phyloP scores from a whole-genome alignment of 2,113 vertebrate genomes.

The Menidia beryllina region DNA sequence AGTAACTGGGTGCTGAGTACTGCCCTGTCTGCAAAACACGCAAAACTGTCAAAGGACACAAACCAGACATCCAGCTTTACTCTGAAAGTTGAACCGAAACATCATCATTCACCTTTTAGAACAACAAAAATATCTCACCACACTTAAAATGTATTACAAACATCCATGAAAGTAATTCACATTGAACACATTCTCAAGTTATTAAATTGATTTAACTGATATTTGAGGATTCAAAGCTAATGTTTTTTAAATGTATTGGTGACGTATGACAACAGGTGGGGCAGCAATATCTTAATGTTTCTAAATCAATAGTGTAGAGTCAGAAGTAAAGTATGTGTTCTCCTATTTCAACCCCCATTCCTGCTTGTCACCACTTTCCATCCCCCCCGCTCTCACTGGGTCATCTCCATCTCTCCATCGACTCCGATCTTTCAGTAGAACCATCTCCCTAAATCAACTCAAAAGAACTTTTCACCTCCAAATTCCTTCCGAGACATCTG shows the following conservation, averaged over 20 bases:
- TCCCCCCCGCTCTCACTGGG: slow-evolving; percentile 44
- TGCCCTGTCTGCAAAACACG: no score
- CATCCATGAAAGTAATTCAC: no score
- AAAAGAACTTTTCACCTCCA: slow-evolving; percentile 73
- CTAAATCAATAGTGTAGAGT: slow-evolving; percentile 32
- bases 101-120: no score
- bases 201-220: background rate
- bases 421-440: slow-evolving; percentile 68
- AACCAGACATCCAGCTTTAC: no score
- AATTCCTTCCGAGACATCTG: slow-evolving; percentile 74
- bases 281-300: slow-evolving; percentile 11
- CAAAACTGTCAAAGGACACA: no score
- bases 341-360: slow-evolving; percentile 52
- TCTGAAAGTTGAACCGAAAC: no score
- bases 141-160: no score
- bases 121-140: no score
- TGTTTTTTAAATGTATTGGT: background rate
- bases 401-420: slow-evolving; percentile 59
- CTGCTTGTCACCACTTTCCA: slow-evolving; percentile 55
- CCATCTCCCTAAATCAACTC: slow-evolving; percentile 66
- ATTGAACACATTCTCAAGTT: no score
- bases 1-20: no score
- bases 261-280: slow-evolving; percentile 31
- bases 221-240: slow-evolving; percentile 1
- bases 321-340: slow-evolving; percentile 53